Base-by-base conservation (phyloP, 2,888 invertebrate genomes). In the Rhamphomyia laevipes region DNA sequence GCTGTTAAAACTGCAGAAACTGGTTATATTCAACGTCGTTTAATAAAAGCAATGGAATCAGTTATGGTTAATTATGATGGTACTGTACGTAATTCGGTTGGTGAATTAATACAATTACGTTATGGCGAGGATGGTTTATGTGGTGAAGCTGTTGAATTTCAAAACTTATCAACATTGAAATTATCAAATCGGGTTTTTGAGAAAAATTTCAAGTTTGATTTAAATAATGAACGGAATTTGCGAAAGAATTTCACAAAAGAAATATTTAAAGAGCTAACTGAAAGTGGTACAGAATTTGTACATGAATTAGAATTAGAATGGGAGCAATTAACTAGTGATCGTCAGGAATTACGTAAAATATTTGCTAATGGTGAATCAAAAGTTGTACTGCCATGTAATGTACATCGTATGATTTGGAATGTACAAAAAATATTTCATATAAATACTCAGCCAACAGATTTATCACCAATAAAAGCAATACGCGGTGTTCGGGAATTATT, bases 1-100 rank as follows among this genome's bases (percentile, higher is more conserved):
- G 96, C 96, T 64, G 95, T 96, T 55, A 97, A 97, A 72, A 97
- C 96, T 53, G 96, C 96, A 35, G 96, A 96, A 77, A 96, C 96
- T 60, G 96, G 91, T 58, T 97, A 96, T 66, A 96, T 97, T 66
- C 96, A 97, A 73, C 86, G 96, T 68, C 89, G 96, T 77, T 73
- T 97, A 57, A 96, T 97, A 73, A 97, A 86, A 73, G 58, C 96
- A 80, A 96, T 97, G 96, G 96, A 97, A 77, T 90, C 90, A 60
- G 93, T 95, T 41, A 91, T 91, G 90, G 88, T 92, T 17, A 84
- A 90, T 65, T 97, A 97, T 63, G 96, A 97, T 63, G 94, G 95
- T 17, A 96, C 96, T 1, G 91, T 95, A 0, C 81, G 94, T 66
- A 94, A 94, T 67, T 88, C 88, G 2, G 88, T 90, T 0, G 87